A percentile compares a stretch with the other conserved stretches of the same genome.
Evolutionary conservation across 2,113 vertebrate species (phyloP).

Genomic region (Donacobius atricapilla): DNA sequence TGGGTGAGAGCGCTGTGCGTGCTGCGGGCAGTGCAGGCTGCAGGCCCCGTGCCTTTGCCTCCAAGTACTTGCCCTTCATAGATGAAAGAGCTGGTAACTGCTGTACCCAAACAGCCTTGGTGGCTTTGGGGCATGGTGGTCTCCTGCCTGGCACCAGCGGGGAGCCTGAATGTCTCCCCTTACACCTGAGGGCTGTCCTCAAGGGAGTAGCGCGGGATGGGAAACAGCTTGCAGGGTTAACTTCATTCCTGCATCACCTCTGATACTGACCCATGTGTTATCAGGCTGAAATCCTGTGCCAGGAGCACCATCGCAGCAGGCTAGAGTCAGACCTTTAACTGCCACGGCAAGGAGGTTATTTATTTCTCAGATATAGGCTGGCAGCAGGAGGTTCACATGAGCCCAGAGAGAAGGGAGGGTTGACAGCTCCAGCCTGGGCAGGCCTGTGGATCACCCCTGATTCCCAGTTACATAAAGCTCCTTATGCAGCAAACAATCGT

Average conservation of each 20-base stretch:
- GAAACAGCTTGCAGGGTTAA: neutral
- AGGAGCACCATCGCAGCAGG: neutral
- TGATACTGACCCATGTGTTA: rapidly evolving
- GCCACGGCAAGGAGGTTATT: neutral
- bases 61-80: neutral
- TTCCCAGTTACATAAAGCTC: slow-evolving; percentile 46
- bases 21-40: neutral
- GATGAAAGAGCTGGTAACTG: neutral
- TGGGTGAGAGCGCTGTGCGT: rapidly evolving
- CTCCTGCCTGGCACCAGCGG: neutral
- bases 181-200: neutral
- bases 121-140: rapidly evolving
- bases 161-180: neutral
- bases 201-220: rapidly evolving
- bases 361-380: neutral
- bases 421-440: slow-evolving; percentile 24
- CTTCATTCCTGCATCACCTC: neutral
- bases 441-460: neutral
- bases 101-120: rapidly evolving
- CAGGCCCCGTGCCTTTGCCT: rapidly evolving
- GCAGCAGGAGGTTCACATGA: neutral
- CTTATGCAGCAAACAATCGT: slow-evolving; percentile 50
- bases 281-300: neutral
- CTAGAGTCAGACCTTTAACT: neutral
- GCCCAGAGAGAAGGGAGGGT: neutral